Evolutionary conservation across 2,888 invertebrate species (phyloP), one percentile per base, ranked within the genome.

Genomic region (Erpobdella octoculata): DNA sequence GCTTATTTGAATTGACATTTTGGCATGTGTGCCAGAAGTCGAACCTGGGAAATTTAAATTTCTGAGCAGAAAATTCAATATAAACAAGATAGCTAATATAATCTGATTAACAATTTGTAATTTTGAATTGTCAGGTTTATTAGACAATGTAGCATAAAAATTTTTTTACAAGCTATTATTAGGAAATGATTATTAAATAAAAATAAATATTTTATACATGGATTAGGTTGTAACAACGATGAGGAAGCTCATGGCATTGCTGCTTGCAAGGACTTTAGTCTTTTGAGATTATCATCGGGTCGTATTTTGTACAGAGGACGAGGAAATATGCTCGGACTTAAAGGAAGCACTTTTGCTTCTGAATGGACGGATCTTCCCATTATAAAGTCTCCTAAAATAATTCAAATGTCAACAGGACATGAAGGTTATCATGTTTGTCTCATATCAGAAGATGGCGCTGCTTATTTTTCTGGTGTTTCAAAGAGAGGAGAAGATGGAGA

Each of bases 401-500:
- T 62, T 0, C 89, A 93, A 84, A 88, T 93, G 74, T 90, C 93
- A 0, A 88, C 93, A 1, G 95, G 96, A 0, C 94, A 95, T 80
- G 96, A 97, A 81, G 93, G 94, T 0, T 88, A 91, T 67, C 93
- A 97, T 82, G 92, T 91, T 0, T 86, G 96, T 69, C 83, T 97
- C 37, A 87, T 96, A n/a, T 88, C 93, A 48, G 93, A 95, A 79
- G 93, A 93, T 81, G 97, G 97, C 0, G 88, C 90, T 0, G 92
- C 92, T 0, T 89, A 91, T 81, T 92, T 92, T 84, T 87, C 86
- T 76, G 92, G 96, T 9, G 90, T 91, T 8, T 91, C 95, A 0
- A 87, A 91, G 0, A 87, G 94, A 3, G 95, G 96, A 35, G 95
- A 95, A 84, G 95, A 95, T 82, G 94, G 93, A 0, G 95, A 95